These are phyloP conservation scores for Atta cephalotes DNA, from an alignment of 1,140 invertebrate genomes.

Conservation along the genomic window DNA sequence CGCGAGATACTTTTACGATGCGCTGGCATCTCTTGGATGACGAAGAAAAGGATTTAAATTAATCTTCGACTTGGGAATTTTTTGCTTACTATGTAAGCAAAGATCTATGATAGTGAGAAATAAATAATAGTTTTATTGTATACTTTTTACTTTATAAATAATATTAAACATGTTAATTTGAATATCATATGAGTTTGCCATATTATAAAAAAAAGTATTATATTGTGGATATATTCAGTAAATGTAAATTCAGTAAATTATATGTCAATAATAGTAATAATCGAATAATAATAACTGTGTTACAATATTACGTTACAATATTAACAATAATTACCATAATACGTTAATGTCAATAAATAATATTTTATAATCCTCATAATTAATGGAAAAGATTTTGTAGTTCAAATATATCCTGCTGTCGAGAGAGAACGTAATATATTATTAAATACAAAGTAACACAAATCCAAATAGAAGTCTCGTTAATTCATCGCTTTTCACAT, in stretches of 20 bases:
- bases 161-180: not conserved
- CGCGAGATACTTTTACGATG: conserved; percentile 44
- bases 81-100: not conserved
- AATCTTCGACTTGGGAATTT: conserved; percentile 24
- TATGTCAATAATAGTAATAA: not conserved
- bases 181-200: not conserved
- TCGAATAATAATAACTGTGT: conserved; percentile 20
- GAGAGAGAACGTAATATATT: not conserved
- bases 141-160: not conserved
- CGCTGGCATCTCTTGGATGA: conserved; percentile 11
- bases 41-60: conserved; percentile 28
- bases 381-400: conserved; percentile 1
- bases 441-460: conserved; percentile 9
- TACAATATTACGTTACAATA: not conserved
- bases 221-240: not conserved
- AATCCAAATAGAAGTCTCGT: not conserved
- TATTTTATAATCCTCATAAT: not conserved
- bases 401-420: not conserved
- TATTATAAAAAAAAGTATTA: not conserved
- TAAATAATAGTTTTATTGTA: conserved; percentile 25
- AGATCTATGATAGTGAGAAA: not conserved
- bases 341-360: not conserved
- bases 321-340: not conserved
- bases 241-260: not conserved
- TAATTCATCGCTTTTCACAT: conserved; percentile 3